Evolutionary conservation across 1,140 invertebrate genomes (phyloP), one percentile per base, ranked within the genome.

Genomic region (Drosophila cardini): DNA sequence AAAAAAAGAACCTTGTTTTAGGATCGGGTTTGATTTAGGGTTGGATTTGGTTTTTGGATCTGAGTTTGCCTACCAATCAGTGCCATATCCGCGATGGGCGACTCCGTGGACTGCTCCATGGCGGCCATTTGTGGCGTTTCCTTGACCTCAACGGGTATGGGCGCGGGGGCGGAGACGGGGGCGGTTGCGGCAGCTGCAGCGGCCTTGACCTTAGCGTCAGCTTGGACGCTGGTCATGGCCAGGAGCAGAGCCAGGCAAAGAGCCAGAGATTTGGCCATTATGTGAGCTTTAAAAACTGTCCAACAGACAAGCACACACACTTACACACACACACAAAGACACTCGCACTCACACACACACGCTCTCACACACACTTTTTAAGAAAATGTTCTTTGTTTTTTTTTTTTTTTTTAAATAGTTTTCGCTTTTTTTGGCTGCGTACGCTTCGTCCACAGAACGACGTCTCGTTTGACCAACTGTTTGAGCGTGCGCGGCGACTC

Each of bases 61-160:
- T 36, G 26, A 5, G 40, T 18, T 52, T 74, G 80, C 90, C 90
- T 90, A 91, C 90, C 90, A 70, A 91, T 78, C 52, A 91, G 64
- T 42, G 90, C 90, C 78, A 91, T 89, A 30, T 91, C 90, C 40
- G 86, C 90, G 45, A 91, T 85, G 50, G 90, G 90, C 10, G 90
- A 91, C 42, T 87, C 86, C 56, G 90, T 91, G 15, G 90, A 73
- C 65, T 91, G 78, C 61, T 91, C 90, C 46, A 80, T 58, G 26
- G 70, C 30, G 15, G 70, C 30, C 32, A 15, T 18, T 57, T 38
- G 52, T 67, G 67, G 62, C 73, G 13, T 52, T 65, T 62, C 71
- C 46, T 60, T 55, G 42, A 26, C 34, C 50, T 36, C 50, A 10
- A 36, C 4, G 11, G 50, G 50, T 8, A 13, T 13, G 21, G 46